These are phyloP conservation scores for Thunnus thynnus DNA, from an alignment of 2,113 vertebrate species.

Conservation along the genomic window DNA sequence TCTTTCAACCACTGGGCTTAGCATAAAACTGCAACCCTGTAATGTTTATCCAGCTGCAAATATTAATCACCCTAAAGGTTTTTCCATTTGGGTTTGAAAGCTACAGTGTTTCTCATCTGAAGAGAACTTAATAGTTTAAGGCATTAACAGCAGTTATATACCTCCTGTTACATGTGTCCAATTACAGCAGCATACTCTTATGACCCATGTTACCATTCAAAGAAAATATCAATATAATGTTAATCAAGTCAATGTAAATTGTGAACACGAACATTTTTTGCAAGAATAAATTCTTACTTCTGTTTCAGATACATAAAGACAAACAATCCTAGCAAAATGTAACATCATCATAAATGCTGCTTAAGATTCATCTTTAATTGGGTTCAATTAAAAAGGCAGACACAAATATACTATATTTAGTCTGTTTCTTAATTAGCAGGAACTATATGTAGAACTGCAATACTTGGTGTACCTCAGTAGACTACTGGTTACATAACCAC, in stretches of 20 bases:
- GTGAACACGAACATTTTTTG: constrained; percentile 26
- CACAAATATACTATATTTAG: constrained; percentile 12
- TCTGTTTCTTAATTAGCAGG: constrained; percentile 33
- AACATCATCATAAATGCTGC: constrained; percentile 20
- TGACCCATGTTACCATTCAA: neutral
- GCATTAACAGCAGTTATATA: neutral
- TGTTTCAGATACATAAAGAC: constrained; percentile 19
- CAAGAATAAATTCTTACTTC: constrained; percentile 23
- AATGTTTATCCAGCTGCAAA: constrained; percentile 2
- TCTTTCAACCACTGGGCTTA: constrained; percentile 4
- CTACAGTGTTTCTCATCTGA: neutral
- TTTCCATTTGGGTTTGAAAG: constrained; percentile 14
- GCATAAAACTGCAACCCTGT: constrained; percentile 4
- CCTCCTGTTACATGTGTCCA: too few species aligned
- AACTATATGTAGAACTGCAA: neutral
- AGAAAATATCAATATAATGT: constrained; percentile 1
- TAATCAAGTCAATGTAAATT: constrained; percentile 6
- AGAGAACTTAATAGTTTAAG: too few species aligned
- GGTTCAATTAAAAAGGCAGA: constrained; percentile 32
- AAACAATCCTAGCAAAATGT: constrained; percentile 16
- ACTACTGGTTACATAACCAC: too few species aligned
- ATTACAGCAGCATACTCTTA: too few species aligned
- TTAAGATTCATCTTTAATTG: neutral
- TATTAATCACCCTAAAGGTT: neutral
- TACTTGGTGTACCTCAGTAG: too few species aligned